Evolutionary conservation across 2,113 vertebrate species (phyloP), one percentile per base, ranked within the genome.

Genomic region (Hippocampus mohnikei): DNA sequence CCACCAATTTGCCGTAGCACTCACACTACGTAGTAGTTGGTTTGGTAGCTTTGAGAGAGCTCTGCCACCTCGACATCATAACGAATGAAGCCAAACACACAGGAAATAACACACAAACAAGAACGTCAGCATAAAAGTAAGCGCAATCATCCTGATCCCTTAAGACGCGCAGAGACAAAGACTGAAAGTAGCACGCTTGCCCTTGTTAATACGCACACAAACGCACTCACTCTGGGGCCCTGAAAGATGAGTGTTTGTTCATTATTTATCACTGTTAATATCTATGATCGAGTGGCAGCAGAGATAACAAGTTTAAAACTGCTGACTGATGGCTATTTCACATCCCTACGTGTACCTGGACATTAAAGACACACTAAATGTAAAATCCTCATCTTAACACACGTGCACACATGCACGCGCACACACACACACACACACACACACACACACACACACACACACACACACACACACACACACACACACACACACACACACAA

Each of bases 201-300:
- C n/a, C 23, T 23, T 76, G 65, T 71, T 50, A 62, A 20, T 29
- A 48, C 40, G 11, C 33, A 56, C 48, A 50, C 70, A 0, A 25
- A 15, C 69, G 53, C 25, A 50, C 48, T 50, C 70, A 0, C 65
- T 21, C 15, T 18, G 23, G 27, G 18, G 68, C 60, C 76, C 74
- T 70, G 74, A 79, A 76, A 73, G 63, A 74, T 62, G 62, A 72
- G 73, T 40, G 77, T 55, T 9, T 83, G 74, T 81, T 85, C 70
- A 78, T 84, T 86, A 79, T 86, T 81, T 86, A 80, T 85, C 70
- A 79, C 80, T 80, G 80, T 73, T 86, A 84, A 77, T 76, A 81
- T 81, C 63, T 88, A 67, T 80, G 76, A 84, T 74, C 44, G 78
- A 85, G 72, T 74, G 71, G 73, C 76, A 79, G 73, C 3, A 5